Conservation (phyloP, 2,113 vertebrate genomes). For the Manacus vitellinus region DNA sequence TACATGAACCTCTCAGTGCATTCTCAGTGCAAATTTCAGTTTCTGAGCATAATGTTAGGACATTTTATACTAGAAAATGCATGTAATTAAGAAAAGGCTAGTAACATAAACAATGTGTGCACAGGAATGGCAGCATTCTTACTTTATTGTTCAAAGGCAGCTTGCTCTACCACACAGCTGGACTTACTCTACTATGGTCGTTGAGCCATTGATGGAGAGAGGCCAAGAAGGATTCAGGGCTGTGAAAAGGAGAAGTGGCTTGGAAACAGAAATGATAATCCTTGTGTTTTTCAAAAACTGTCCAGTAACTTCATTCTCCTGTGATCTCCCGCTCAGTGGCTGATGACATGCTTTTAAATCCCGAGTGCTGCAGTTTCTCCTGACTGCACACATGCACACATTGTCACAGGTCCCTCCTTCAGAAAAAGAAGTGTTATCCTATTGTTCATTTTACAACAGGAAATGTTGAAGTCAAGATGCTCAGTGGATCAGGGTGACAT, state of each 20-base stretch:
- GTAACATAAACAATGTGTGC: neutral
- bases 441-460: slow-evolving; percentile 75
- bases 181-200: neutral
- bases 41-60: neutral
- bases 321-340: slow-evolving; percentile 49
- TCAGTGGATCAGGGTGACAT: slow-evolving; percentile 77
- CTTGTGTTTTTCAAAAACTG: slow-evolving; percentile 49
- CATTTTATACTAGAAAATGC: neutral
- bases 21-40: neutral
- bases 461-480: slow-evolving; percentile 77
- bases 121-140: neutral
- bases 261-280: slow-evolving; percentile 70
- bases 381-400: slow-evolving; percentile 50
- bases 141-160: neutral
- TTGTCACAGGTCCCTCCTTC: slow-evolving; percentile 50
- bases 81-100: neutral
- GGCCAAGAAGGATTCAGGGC: neutral
- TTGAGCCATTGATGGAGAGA: neutral
- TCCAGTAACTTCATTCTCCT: slow-evolving; percentile 55
- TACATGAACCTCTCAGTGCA: neutral
- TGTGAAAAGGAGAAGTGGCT: slow-evolving; percentile 65
- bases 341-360: slow-evolving; percentile 65
- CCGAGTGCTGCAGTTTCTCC: slow-evolving; percentile 47
- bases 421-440: slow-evolving; percentile 57
- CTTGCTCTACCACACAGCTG: neutral